Base-by-base conservation (phyloP, 2,888 invertebrate genomes). In the Ceratothoa steindachneri region DNA sequence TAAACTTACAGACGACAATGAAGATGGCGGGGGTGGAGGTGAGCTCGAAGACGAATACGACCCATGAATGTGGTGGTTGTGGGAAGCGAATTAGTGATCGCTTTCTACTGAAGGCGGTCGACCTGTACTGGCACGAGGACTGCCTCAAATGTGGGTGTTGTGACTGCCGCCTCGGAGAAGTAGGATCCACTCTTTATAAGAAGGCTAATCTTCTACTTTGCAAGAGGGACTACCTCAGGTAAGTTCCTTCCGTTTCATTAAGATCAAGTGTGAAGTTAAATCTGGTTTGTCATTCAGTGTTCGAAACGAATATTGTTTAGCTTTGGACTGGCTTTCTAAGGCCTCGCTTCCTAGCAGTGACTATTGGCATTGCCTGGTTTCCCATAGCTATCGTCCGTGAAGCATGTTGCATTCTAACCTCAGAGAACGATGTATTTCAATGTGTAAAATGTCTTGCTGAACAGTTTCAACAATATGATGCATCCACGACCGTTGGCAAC, bases 101-200 rank as follows among this genome's bases (percentile, higher is more conserved):
- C 82, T 95, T 90, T 85, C 88, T 94, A 60, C 88, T 94, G 81
- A 92, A 91, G 83, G 94, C 94, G 0, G 87, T 95, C 85, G 93
- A 95, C 84, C 88, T 93, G 83, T 93, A 90, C 85, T 95, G 95
- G 95, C 95, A 95, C 86, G 95, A 95, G 82, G 95, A 95, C 86
- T 95, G 95, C 83, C 88, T 95, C 81, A 95, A 95, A 84, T 93
- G 93, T 83, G 93, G 93, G 77, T 94, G 94, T 85, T 95, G 95
- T 84, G 93, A 94, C 85, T 95, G 94, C 85, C 88, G 94, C 71
- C 89, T 95, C 12, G 95, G 94, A 0, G 95, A 95, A 85, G 93
- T 95, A 55, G 95, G 95, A 80, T 92, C 93, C 74, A 93, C 93
- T 80, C 87, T 95, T 69, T 95, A 93, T 86, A 92, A 93, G 82